phyloP scores from a whole-genome alignment of 2,797 vertebrate species.

The Gobio occitaniae region DNA sequence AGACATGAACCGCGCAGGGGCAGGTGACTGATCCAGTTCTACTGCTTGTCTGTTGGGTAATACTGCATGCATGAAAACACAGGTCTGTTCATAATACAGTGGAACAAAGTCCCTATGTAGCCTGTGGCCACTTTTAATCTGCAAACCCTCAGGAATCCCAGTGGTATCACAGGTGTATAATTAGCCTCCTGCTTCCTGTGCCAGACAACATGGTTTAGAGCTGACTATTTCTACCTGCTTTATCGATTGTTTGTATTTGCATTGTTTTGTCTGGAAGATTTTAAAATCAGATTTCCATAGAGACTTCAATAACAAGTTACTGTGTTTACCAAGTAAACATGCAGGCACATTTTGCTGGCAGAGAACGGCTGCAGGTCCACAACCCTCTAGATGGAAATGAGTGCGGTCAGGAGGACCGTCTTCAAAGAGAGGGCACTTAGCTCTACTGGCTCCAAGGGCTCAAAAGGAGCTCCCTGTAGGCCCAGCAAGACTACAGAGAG shows the following conservation, averaged over 20 bases:
- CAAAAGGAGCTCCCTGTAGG: background rate
- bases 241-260: conserved; percentile 19
- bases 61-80: conserved; percentile 86
- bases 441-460: background rate
- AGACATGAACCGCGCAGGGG: conserved; percentile 73
- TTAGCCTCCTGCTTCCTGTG: conserved; percentile 80
- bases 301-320: background rate
- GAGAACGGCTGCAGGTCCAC: background rate
- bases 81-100: conserved; percentile 57
- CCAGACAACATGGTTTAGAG: conserved; percentile 66
- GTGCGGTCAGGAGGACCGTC: background rate
- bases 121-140: conserved; percentile 59
- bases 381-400: background rate
- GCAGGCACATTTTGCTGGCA: no score
- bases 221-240: conserved; percentile 25
- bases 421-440: background rate
- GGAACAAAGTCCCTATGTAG: conserved; percentile 72
- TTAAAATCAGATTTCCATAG: background rate
- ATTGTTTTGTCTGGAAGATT: background rate
- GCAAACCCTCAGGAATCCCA: conserved; percentile 73
- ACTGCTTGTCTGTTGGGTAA: conserved; percentile 80
- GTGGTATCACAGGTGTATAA: conserved; percentile 77
- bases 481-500: background rate
- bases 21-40: conserved; percentile 81
- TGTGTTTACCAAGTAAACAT: no score